These are phyloP conservation scores for Sphaeramia orbicularis DNA, from an alignment of 2,797 vertebrate species.

Conservation along the genomic window DNA sequence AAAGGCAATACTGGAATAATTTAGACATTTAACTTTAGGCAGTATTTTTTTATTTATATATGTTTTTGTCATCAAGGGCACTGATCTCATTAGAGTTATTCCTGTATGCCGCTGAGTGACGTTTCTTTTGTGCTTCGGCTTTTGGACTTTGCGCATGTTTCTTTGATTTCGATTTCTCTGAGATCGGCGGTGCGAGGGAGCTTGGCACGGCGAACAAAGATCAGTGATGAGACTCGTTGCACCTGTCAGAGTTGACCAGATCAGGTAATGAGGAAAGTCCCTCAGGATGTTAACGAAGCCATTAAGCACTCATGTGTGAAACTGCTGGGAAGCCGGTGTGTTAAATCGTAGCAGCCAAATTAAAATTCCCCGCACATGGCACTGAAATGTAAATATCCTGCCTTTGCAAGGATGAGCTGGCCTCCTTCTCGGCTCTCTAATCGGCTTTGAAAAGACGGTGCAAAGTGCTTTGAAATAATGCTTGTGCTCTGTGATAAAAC, in stretches of 20 bases:
- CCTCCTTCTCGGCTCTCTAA: conserved; percentile 70
- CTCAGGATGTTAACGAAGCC: conserved; percentile 75
- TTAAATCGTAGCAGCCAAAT: conserved; percentile 71
- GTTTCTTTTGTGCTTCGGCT: conserved; percentile 54
- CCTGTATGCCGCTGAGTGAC: conserved; percentile 49
- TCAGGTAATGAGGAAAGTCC: conserved; percentile 79
- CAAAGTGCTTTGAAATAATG: conserved; percentile 76
- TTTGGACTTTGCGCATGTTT: conserved; percentile 62
- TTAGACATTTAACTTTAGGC: conserved; percentile 74
- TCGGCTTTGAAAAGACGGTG: conserved; percentile 77
- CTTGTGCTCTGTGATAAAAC: conserved; percentile 78
- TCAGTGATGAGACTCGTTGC: conserved; percentile 71
- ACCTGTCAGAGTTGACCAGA: conserved; percentile 81
- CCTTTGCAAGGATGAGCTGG: conserved; percentile 73
- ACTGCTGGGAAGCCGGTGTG: conserved; percentile 62
- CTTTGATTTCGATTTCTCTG: conserved; percentile 69
- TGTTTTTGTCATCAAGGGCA: conserved; percentile 76
- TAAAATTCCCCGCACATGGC: conserved; percentile 74
- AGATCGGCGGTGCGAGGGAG: conserved; percentile 44
- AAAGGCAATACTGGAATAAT: conserved; percentile 75
- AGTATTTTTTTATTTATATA: conserved; percentile 50
- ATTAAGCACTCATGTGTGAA: conserved; percentile 76
- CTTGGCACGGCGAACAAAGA: conserved; percentile 67
- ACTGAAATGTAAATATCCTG: conserved; percentile 81
- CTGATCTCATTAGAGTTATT: conserved; percentile 77